Percentiles rank a stretch among this genome's conserved stretches.
phyloP scores from a whole-genome alignment of 2,113 vertebrate species.

The Megaleporinus macrocephalus region DNA sequence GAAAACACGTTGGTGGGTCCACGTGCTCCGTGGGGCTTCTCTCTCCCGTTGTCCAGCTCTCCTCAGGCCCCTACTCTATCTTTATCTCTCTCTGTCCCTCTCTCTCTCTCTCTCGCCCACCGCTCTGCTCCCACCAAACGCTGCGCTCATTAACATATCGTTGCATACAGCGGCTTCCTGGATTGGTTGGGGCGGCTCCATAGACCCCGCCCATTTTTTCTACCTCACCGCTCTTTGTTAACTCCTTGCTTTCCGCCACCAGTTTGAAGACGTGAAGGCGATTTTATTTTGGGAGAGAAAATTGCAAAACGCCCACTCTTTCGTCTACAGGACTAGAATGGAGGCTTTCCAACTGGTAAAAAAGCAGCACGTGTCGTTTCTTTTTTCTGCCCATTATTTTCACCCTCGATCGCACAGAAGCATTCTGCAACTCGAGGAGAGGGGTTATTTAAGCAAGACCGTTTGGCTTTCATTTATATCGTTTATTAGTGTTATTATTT shows the following conservation, averaged over 20 bases:
- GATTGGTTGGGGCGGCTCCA: slow-evolving; percentile 10
- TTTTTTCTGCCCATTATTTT: no score
- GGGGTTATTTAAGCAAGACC: not conserved
- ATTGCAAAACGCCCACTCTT: no score
- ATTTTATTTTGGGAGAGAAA: no score
- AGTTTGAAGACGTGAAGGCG: not conserved
- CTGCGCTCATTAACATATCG: slow-evolving; percentile 9
- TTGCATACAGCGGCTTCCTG: not conserved
- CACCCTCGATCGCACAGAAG: no score
- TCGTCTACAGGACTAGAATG: no score
- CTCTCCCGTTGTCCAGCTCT: not conserved
- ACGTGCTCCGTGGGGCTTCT: slow-evolving; percentile 8
- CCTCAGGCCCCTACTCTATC: not conserved
- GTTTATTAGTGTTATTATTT: not conserved
- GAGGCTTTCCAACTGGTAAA: no score
- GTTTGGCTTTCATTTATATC: no score
- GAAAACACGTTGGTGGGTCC: not conserved
- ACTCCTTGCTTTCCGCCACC: not conserved
- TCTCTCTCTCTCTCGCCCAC: not conserved
- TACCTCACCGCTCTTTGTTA: not conserved
- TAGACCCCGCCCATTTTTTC: slow-evolving; percentile 36
- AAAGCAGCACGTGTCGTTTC: no score
- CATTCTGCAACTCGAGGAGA: no score
- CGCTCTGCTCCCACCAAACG: not conserved
- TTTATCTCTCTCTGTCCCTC: not conserved